phyloP scores from a whole-genome alignment of 2,888 invertebrate species.

The Fragum fragum region DNA sequence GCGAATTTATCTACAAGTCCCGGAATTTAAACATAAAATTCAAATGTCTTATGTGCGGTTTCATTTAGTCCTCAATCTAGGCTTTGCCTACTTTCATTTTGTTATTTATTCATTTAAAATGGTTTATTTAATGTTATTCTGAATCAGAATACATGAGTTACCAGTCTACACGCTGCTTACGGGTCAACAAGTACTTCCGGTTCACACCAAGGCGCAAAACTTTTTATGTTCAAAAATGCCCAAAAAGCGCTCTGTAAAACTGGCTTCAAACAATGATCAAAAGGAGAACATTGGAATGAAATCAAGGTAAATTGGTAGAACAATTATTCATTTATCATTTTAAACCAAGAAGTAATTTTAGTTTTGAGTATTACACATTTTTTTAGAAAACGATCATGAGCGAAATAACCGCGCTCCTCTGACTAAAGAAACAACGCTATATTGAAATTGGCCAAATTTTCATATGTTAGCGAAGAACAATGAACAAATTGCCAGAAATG shows the following conservation, averaged over 20 bases:
- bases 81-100: too few relatives aligned
- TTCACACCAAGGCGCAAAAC: constrained; percentile 57
- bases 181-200: constrained; percentile 52
- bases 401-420: not conserved
- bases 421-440: not conserved
- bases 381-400: not conserved
- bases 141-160: not conserved
- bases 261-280: constrained; percentile 46
- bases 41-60: too few relatives aligned
- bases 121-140: too few relatives aligned
- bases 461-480: too few relatives aligned
- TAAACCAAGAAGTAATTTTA: not conserved
- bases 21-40: too few relatives aligned
- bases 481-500: too few relatives aligned
- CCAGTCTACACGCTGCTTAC: not conserved
- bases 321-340: not conserved
- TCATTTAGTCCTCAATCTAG: too few relatives aligned
- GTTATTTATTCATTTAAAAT: too few relatives aligned
- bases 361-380: not conserved
- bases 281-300: constrained; percentile 59
- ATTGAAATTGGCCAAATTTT: too few relatives aligned
- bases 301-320: constrained; percentile 44
- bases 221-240: constrained; percentile 59
- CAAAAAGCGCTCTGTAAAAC: constrained; percentile 64
- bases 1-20: too few relatives aligned